Conservation (phyloP, 2,113 vertebrate genomes). For the Urocynchramus pylzowi region DNA sequence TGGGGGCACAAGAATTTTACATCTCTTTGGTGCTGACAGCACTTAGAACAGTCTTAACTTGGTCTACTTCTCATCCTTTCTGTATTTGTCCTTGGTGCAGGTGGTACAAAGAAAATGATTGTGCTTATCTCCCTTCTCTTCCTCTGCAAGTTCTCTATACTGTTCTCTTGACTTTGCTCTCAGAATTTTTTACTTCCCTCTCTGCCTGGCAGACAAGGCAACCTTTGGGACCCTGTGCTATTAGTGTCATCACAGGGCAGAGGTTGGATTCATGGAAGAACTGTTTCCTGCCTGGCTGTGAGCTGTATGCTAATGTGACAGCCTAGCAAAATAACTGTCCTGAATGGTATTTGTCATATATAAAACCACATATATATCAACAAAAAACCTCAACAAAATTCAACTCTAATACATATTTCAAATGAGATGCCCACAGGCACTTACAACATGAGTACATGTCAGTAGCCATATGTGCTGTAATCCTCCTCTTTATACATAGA, state of each 20-base stretch:
- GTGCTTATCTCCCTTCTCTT: neutral
- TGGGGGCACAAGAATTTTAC: neutral
- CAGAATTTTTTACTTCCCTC: neutral
- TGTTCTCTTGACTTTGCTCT: neutral
- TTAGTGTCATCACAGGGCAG: neutral
- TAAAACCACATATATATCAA: neutral
- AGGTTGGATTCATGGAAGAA: neutral
- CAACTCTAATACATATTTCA: neutral
- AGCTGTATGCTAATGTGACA: neutral
- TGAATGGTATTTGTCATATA: neutral
- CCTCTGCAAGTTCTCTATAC: neutral
- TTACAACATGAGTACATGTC: neutral
- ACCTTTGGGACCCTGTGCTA: neutral
- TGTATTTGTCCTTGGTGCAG: neutral
- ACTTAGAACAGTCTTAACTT: neutral
- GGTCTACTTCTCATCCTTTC: neutral
- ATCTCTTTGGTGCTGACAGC: neutral
- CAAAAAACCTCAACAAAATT: neutral
- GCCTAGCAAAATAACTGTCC: neutral
- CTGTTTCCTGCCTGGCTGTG: neutral
- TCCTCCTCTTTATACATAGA: neutral
- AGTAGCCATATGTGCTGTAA: conserved; percentile 11
- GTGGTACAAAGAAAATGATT: neutral
- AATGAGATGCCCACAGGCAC: neutral
- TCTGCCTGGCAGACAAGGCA: neutral